Evolutionary conservation across 2,888 invertebrate species (phyloP).

Genomic region (Prionchulus punctatus): DNA sequence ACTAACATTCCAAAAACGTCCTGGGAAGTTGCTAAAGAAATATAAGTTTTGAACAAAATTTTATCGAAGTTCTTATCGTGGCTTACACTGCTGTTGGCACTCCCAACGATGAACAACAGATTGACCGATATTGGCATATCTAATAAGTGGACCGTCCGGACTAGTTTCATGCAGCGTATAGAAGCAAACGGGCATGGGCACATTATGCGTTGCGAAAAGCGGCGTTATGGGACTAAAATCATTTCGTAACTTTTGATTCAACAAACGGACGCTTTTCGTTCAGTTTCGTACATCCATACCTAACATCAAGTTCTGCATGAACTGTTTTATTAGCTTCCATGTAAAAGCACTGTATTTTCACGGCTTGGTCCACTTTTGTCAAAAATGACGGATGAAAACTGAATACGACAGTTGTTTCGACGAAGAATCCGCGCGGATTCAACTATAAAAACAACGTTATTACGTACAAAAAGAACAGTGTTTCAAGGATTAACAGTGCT

Average conservation of each 20-base stretch:
- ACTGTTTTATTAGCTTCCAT: conserved; percentile 32
- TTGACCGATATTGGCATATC: conserved; percentile 26
- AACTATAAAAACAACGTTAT: conserved; percentile 16
- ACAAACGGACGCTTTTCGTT: neutral
- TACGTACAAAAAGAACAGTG: too few species aligned
- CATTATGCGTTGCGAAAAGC: conserved; percentile 26
- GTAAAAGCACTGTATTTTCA: conserved; percentile 30
- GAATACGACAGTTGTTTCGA: conserved; percentile 27
- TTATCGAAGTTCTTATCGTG: neutral
- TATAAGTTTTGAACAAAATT: neutral
- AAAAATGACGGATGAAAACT: conserved; percentile 29
- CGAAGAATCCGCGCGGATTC: conserved; percentile 28
- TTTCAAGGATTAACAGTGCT: too few species aligned
- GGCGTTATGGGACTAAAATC: conserved; percentile 28
- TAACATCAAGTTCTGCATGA: conserved; percentile 26
- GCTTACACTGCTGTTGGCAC: conserved; percentile 20
- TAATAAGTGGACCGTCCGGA: conserved; percentile 26
- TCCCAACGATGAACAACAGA: conserved; percentile 26
- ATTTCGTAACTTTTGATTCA: neutral
- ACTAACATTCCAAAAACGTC: conserved; percentile 32
- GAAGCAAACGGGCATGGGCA: conserved; percentile 29
- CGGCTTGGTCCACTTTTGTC: conserved; percentile 32
- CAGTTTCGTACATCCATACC: conserved; percentile 15
- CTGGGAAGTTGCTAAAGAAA: conserved; percentile 13
- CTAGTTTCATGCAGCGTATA: conserved; percentile 26